These are phyloP conservation scores for Cataglyphis hispanica DNA, from an alignment of 1,140 invertebrate species.

Conservation along the genomic window DNA sequence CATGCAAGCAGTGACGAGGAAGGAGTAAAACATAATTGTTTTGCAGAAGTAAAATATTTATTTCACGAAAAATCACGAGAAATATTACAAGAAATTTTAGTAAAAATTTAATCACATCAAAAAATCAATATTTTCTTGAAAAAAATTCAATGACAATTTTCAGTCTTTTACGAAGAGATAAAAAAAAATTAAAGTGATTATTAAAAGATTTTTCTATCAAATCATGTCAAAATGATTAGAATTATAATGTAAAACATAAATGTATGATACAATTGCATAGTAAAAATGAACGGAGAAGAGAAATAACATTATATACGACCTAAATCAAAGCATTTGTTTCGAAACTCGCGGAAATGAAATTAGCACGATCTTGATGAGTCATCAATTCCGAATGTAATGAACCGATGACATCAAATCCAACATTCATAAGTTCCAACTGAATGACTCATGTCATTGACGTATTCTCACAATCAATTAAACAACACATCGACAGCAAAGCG, in stretches of 20 bases:
- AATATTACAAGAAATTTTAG: no score
- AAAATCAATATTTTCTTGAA: neutral
- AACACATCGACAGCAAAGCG: neutral
- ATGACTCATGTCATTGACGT: conserved; percentile 42
- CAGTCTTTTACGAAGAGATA: neutral
- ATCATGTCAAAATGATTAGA: neutral
- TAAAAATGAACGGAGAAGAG: conserved; percentile 7
- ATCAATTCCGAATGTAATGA: conserved; percentile 57
- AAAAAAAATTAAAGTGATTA: neutral
- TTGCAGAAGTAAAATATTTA: conserved; percentile 42
- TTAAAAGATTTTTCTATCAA: neutral
- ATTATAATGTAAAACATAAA: neutral
- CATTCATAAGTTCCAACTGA: conserved; percentile 6
- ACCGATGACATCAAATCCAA: conserved; percentile 29
- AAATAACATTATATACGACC: neutral
- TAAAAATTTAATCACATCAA: no score
- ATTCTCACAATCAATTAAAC: neutral
- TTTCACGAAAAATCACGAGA: conserved; percentile 35
- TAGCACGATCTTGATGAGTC: conserved; percentile 34
- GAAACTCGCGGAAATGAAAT: conserved; percentile 53
- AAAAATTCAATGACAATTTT: neutral
- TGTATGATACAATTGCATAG: conserved; percentile 35
- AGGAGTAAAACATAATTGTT: neutral
- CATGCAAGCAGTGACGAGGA: neutral
- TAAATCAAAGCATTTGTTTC: neutral